Evolutionary conservation across 2,113 vertebrate genomes (phyloP).

Genomic region (Mixornis gularis): DNA sequence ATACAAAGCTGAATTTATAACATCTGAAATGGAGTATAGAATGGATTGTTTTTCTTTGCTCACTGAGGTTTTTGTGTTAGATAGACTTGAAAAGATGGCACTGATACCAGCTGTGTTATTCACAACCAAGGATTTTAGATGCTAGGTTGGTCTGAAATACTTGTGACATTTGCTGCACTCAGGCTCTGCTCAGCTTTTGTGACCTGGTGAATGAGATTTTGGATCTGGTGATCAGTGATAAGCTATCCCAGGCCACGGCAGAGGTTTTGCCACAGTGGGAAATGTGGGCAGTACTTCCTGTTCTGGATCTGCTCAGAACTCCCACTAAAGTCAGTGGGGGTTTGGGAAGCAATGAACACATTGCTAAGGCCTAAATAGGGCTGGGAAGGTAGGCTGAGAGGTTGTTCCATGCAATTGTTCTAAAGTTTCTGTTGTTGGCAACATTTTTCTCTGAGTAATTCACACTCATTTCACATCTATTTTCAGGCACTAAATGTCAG

Average conservation of each 20-base stretch:
- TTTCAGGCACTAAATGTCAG: slow-evolving; percentile 23
- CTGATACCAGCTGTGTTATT: neutral
- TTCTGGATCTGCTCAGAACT: neutral
- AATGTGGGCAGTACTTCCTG: neutral
- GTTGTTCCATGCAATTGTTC: neutral
- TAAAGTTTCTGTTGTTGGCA: neutral
- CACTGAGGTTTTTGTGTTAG: neutral
- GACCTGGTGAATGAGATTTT: neutral
- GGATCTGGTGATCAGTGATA: neutral
- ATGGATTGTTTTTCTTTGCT: neutral
- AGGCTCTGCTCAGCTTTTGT: neutral
- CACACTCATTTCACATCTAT: neutral
- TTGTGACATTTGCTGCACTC: neutral
- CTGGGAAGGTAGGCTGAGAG: neutral
- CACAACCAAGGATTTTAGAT: neutral
- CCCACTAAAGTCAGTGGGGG: neutral
- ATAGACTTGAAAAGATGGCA: neutral
- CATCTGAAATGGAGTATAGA: neutral
- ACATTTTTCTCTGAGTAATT: slow-evolving; percentile 31
- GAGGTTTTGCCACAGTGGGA: neutral
- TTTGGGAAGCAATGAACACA: neutral
- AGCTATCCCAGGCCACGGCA: neutral
- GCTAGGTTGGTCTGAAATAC: neutral
- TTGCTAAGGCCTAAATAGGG: neutral
- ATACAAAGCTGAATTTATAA: neutral